Evolutionary conservation across 2,113 vertebrate genomes (phyloP), one percentile per base, ranked within the genome.

Genomic region (Pluvianellus socialis): DNA sequence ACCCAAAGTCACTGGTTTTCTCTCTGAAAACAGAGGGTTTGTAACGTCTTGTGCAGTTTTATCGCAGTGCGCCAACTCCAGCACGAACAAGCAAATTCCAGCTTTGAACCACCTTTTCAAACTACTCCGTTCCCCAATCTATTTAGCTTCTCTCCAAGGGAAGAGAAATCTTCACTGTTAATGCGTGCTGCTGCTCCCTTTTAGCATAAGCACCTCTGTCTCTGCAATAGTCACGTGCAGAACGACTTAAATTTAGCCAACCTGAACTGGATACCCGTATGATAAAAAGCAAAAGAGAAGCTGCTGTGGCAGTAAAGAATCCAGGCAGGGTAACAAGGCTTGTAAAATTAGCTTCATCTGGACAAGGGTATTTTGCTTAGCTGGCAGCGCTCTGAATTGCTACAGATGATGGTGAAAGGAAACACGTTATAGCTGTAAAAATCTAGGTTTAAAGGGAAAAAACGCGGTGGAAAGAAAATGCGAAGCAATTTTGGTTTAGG

Each of bases 101-200:
- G 42, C 62, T 82, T 28, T 45, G 59, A 92, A 35, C 2, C 17
- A 42, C 50, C 17, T 68, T 75, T 86, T 58, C 47, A 35, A 66
- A 77, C 13, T 42, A 18, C 12, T 32, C 23, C 11, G 3, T 24
- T 42, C 28, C 82, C 45, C 44, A 62, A 23, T 10, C 16, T 63
- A 23, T 30, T 38, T 50, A 49, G 35, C 8, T 86, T 62, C 32
- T 49, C 53, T 59, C 35, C 28, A 77, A 70, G 26, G 40, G 9
- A 40, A 40, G 47, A 62, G 32, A 28, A 44, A 33, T 8, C 30
- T 27, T 79, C n/a, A 40, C 40, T 50, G 19, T 42, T 47, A 62
- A 42, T 0, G 0, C 5, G 28, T 3, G 6, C 32, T 80, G 47
- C 40, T 80, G 44, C n/a, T 74, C 30, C 9, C 18, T 52, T 59